Evolutionary conservation across 92 coral and sea anemone species (phyloP).

Genomic region (Chrysogorgia sp.): DNA sequence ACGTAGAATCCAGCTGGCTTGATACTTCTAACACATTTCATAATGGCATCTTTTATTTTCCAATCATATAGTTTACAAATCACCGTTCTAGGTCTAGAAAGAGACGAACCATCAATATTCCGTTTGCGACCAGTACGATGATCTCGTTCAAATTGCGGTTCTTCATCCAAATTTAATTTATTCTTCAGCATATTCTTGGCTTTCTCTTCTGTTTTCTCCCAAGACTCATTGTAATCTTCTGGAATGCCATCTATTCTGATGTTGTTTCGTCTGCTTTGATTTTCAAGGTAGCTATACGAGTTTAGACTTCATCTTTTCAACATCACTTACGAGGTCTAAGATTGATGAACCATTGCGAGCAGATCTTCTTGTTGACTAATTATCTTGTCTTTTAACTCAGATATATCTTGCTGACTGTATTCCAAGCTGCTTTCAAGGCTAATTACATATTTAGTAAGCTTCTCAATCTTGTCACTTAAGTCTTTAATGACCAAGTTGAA

Average conservation of each 20-base stretch:
- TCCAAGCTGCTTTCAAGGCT: constrained; percentile 17
- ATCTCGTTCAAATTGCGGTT: constrained; percentile 24
- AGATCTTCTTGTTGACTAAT: constrained; percentile 17
- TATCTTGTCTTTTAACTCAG: constrained; percentile 20
- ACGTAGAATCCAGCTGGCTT: constrained; percentile 41
- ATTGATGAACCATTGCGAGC: constrained; percentile 11
- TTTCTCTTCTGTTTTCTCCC: constrained; percentile 34
- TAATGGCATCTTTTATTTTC: constrained; percentile 40
- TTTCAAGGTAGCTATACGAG: constrained; percentile 8
- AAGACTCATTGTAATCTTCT: constrained; percentile 23
- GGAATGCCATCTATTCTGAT: constrained; percentile 38
- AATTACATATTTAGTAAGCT: constrained; percentile 9
- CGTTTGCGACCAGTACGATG: constrained; percentile 24
- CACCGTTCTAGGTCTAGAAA: constrained; percentile 37
- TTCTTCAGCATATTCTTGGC: constrained; percentile 10
- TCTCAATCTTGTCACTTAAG: background rate
- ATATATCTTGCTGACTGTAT: constrained; percentile 33
- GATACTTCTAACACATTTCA: constrained; percentile 36
- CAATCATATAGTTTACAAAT: constrained; percentile 55
- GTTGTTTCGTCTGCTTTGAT: constrained; percentile 15
- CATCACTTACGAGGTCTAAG: constrained; percentile 21
- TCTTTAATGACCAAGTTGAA: no score
- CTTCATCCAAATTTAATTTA: constrained; percentile 6
- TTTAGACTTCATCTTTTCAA: constrained; percentile 25
- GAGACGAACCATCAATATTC: constrained; percentile 26